These are phyloP conservation scores for Helostoma temminkii DNA, from an alignment of 2,797 vertebrate genomes.

Conservation along the genomic window DNA sequence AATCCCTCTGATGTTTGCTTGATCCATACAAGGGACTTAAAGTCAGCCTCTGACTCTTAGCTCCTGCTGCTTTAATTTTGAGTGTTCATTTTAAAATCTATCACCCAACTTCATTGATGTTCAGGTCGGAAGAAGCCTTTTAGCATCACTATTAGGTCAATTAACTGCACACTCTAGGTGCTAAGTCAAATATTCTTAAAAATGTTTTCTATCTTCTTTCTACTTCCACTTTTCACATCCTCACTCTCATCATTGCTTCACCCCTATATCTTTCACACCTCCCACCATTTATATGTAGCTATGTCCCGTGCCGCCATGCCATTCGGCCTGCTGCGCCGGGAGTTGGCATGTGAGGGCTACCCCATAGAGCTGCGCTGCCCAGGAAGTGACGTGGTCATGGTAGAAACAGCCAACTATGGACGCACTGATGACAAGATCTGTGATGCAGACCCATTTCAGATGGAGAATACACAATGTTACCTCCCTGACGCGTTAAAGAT, in stretches of 20 bases:
- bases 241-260: too few relatives aligned
- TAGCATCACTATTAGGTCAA: background rate
- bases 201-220: background rate
- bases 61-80: background rate
- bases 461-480: conserved; percentile 96
- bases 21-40: background rate
- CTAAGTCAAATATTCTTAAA: background rate
- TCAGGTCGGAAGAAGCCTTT: background rate
- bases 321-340: conserved; percentile 89
- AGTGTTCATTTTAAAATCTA: background rate
- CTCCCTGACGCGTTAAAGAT: conserved; percentile 92
- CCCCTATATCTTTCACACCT: background rate
- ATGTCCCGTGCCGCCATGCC: conserved; percentile 91
- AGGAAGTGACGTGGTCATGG: conserved; percentile 93
- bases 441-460: conserved; percentile 93
- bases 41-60: background rate
- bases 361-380: conserved; percentile 93
- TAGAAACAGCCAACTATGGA: conserved; percentile 93
- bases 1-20: too few relatives aligned
- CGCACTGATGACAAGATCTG: conserved; percentile 94
- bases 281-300: conserved; percentile 68
- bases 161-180: background rate
- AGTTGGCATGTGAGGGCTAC: conserved; percentile 93
- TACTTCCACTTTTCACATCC: background rate
- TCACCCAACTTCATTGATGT: background rate